phyloP scores from a whole-genome alignment of 1,140 invertebrate genomes.

The Colletes gigas region DNA sequence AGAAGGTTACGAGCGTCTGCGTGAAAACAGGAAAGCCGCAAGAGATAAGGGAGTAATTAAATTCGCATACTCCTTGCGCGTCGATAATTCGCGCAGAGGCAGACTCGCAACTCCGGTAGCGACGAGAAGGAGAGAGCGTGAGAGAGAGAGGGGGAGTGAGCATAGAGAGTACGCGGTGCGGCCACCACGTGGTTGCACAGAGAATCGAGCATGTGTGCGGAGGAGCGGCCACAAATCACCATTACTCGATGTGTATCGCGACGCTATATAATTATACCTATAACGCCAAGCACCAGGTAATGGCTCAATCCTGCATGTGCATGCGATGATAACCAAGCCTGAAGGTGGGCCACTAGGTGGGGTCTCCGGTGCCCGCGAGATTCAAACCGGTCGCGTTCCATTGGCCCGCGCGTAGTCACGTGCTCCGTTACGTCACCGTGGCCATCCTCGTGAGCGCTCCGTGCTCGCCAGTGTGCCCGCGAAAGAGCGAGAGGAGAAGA shows the following conservation, averaged over 20 bases:
- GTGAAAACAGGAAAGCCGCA: conserved; percentile 34
- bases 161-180: conserved; percentile 24
- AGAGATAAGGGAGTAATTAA: conserved; percentile 36
- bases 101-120: conserved; percentile 21
- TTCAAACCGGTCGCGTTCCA: conserved; percentile 61
- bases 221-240: conserved; percentile 78
- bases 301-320: conserved; percentile 80
- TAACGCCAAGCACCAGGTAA: conserved; percentile 80
- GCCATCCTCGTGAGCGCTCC: conserved; percentile 61
- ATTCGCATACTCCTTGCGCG: conserved; percentile 39
- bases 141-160: background rate
- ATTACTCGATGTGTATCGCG: conserved; percentile 81
- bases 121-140: background rate
- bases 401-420: conserved; percentile 64
- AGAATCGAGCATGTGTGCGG: conserved; percentile 60
- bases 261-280: conserved; percentile 81
- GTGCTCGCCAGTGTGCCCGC: conserved; percentile 5
- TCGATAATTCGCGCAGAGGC: conserved; percentile 46
- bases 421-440: conserved; percentile 66
- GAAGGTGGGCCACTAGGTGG: conserved; percentile 59
- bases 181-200: conserved; percentile 57
- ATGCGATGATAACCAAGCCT: conserved; percentile 75
- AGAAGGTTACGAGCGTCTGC: conserved; percentile 1
- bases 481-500: conserved; percentile 19
- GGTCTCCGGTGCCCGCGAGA: conserved; percentile 64